Conservation (phyloP, 1,140 invertebrate species). For the Orchesella cincta region DNA sequence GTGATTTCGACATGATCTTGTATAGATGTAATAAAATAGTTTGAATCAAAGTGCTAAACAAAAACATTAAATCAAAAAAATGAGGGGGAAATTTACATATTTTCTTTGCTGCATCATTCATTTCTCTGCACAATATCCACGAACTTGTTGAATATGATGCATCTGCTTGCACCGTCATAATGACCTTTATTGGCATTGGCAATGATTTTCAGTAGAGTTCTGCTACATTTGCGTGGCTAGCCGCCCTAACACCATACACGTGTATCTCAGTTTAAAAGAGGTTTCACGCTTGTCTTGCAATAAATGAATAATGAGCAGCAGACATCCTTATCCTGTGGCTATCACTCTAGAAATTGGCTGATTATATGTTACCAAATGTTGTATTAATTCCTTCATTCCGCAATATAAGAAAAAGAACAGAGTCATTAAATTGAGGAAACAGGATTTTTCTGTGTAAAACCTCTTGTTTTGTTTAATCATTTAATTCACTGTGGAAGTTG, state of each 20-base stretch:
- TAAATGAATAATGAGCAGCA: not conserved
- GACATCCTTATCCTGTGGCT: not conserved
- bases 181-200: too few species aligned
- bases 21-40: not conserved
- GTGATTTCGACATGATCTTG: not conserved
- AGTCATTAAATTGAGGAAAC: constrained; percentile 17
- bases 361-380: constrained; percentile 18
- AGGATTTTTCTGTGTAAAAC: not conserved
- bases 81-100: not conserved
- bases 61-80: not conserved
- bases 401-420: not conserved
- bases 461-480: not conserved
- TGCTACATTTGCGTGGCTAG: too few species aligned
- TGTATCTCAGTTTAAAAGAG: not conserved
- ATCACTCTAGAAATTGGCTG: not conserved
- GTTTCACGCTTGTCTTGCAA: not conserved
- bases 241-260: not conserved
- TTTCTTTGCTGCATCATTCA: not conserved
- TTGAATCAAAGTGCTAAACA: not conserved
- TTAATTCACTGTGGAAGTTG: constrained; percentile 2
- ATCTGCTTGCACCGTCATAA: too few species aligned
- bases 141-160: too few species aligned
- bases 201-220: too few species aligned
- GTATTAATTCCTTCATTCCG: not conserved
- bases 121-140: too few species aligned